Evolutionary conservation across 2,797 vertebrate genomes (phyloP).

Genomic region (Anniella stebbinsi): DNA sequence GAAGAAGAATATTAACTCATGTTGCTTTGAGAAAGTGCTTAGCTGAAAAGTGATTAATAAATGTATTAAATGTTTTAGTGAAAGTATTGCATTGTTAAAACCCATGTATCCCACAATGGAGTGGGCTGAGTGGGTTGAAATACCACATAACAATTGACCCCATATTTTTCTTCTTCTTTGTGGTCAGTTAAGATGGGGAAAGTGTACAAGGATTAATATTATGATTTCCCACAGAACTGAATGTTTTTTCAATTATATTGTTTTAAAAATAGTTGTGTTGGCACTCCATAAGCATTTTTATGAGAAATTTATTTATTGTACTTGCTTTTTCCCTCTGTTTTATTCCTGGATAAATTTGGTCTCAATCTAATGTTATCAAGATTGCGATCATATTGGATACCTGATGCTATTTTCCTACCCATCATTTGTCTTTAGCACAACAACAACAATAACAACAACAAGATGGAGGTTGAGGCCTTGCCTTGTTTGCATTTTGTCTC

Average conservation of each 20-base stretch:
- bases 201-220: not conserved
- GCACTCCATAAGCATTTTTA: not conserved
- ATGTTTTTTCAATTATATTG: too few relatives aligned
- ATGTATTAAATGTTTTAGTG: too few relatives aligned
- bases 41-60: too few relatives aligned
- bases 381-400: not conserved
- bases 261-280: not conserved
- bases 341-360: not conserved
- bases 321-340: not conserved
- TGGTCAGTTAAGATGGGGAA: not conserved
- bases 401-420: not conserved
- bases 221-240: not conserved
- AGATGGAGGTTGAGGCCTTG: not conserved
- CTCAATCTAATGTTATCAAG: not conserved
- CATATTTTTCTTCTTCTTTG: not conserved
- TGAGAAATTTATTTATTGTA: not conserved
- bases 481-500: not conserved
- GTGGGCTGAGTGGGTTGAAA: not conserved
- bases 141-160: not conserved
- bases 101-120: not conserved
- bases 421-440: not conserved
- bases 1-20: too few relatives aligned
- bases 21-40: too few relatives aligned
- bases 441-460: not conserved
- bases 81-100: too few relatives aligned